Conservation (phyloP, 35 echinoderm and acorn worm genomes). For the Lytechinus variegatus region DNA sequence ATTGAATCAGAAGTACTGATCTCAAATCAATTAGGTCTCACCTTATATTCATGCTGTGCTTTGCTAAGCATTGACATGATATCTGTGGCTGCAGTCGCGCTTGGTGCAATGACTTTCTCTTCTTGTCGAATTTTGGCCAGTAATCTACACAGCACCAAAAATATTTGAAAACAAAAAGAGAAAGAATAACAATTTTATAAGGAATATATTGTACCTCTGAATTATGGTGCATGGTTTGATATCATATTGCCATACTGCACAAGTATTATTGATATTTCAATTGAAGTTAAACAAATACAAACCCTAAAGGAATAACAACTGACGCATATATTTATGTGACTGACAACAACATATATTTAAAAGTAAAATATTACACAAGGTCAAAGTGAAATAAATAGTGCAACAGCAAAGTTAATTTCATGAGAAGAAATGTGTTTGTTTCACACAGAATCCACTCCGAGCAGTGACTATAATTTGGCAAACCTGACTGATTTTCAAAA, state of each 20-base stretch:
- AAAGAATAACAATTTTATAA: background rate
- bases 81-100: slow-evolving; percentile 2
- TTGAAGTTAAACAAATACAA: too few relatives aligned
- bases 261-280: too few relatives aligned
- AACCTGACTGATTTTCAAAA: background rate
- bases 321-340: too few relatives aligned
- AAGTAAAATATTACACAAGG: background rate
- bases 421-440: background rate
- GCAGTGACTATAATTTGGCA: background rate
- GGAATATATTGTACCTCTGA: too few relatives aligned
- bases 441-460: background rate
- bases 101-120: background rate
- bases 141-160: slow-evolving; percentile 37
- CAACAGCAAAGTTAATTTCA: background rate
- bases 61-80: slow-evolving; percentile 93
- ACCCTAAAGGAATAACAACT: too few relatives aligned
- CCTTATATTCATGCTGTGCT: slow-evolving; percentile 90
- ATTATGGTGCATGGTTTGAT: too few relatives aligned
- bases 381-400: background rate
- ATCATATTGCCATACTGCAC: too few relatives aligned
- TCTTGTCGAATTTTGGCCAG: slow-evolving; percentile 52
- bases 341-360: too few relatives aligned
- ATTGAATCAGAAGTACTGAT: background rate
- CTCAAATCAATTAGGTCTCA: slow-evolving; percentile 43
- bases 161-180: background rate